Evolutionary conservation across 2,888 invertebrate genomes (phyloP).

Genomic region (Amphiduros pacificus): DNA sequence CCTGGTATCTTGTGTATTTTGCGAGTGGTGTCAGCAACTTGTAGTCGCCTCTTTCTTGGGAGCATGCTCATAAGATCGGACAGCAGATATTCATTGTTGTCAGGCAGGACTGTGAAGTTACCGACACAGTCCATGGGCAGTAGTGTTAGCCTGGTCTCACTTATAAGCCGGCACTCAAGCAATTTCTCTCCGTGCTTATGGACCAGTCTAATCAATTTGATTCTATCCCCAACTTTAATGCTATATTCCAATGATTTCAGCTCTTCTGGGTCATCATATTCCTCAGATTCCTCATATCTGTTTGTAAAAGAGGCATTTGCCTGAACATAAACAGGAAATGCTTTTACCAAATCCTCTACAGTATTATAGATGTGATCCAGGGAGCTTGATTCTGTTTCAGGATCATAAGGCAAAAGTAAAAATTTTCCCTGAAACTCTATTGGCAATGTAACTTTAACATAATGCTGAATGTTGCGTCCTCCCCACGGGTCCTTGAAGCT

Average conservation of each 20-base stretch:
- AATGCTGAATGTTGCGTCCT: background rate
- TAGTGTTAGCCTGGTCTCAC: slow-evolving; percentile 15
- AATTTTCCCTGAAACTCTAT: slow-evolving; percentile 28
- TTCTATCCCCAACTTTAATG: slow-evolving; percentile 19
- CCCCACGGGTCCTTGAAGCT: slow-evolving; percentile 20
- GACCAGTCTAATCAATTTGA: slow-evolving; percentile 25
- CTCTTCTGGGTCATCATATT: background rate
- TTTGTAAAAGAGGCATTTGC: slow-evolving; percentile 21
- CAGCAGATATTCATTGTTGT: slow-evolving; percentile 26
- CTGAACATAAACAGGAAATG: slow-evolving; percentile 28
- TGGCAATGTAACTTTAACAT: slow-evolving; percentile 22
- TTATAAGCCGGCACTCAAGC: slow-evolving; percentile 22
- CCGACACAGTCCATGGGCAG: slow-evolving; percentile 25
- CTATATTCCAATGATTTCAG: background rate
- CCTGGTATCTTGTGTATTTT: slow-evolving; percentile 22
- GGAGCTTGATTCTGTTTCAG: slow-evolving; percentile 18
- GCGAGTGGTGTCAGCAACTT: slow-evolving; percentile 4
- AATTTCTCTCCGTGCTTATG: slow-evolving; percentile 17
- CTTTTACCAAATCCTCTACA: slow-evolving; percentile 24
- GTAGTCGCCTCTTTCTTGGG: slow-evolving; percentile 22
- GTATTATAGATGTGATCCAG: slow-evolving; percentile 26
- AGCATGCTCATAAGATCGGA: slow-evolving; percentile 26
- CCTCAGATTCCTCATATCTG: background rate
- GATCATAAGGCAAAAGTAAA: slow-evolving; percentile 27
- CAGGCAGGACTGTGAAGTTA: slow-evolving; percentile 26